Percentiles rank a stretch among this genome's conserved stretches.
phyloP scores from a whole-genome alignment of 37 sponge, comb jelly and placozoan species.

The Spongia lamella region DNA sequence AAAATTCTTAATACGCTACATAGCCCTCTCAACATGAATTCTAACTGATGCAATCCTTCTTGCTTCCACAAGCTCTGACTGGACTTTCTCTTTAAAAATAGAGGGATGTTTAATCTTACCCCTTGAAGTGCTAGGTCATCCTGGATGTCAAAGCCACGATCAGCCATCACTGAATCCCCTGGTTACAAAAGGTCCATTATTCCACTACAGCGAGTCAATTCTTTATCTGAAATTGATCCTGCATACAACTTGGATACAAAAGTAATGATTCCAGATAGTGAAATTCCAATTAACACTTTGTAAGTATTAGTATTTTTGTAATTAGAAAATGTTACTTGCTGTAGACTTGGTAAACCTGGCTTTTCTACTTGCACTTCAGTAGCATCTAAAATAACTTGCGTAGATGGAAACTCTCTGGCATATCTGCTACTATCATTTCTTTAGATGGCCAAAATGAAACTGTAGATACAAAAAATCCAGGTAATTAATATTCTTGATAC shows the following conservation, averaged over 20 bases:
- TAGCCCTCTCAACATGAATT: conserved; percentile 35
- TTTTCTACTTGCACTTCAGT: conserved; percentile 51
- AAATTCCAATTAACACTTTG: conserved; percentile 49
- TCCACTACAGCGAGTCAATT: conserved; percentile 36
- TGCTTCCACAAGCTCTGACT: conserved; percentile 49
- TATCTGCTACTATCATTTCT: conserved; percentile 7
- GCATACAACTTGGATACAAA: conserved; percentile 33
- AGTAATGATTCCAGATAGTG: conserved; percentile 45
- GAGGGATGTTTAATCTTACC: conserved; percentile 59
- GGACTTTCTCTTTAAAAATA: conserved; percentile 43
- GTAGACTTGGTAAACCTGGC: conserved; percentile 30
- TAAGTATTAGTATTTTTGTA: conserved; percentile 36
- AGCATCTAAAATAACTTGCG: conserved; percentile 32
- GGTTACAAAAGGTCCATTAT: conserved; percentile 38
- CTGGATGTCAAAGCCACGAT: conserved; percentile 66
- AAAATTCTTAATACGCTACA: too few relatives aligned
- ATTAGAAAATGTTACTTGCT: conserved; percentile 32
- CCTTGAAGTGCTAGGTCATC: conserved; percentile 39
- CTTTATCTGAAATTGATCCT: conserved; percentile 30
- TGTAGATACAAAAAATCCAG: conserved; percentile 23
- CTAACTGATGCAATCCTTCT: conserved; percentile 56
- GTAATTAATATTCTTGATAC: conserved; percentile 21
- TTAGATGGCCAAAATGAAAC: conserved; percentile 33
- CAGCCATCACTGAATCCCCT: conserved; percentile 59
- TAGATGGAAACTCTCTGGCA: conserved; percentile 34